These are phyloP conservation scores for Amia ocellicauda DNA, from an alignment of 2,113 vertebrate species.

Conservation along the genomic window DNA sequence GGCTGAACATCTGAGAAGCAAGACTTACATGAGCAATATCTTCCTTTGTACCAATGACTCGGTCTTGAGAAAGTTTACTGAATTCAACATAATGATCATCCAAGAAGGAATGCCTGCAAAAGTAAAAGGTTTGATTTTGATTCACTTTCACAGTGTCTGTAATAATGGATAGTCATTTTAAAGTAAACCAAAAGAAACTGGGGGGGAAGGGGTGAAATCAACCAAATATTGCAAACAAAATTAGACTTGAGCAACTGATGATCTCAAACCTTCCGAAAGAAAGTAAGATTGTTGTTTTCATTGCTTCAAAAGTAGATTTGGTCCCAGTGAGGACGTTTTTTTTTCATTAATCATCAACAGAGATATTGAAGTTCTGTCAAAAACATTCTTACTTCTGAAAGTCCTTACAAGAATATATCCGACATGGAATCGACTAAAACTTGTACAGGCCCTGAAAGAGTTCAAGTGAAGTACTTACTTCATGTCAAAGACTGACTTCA, in stretches of 20 bases:
- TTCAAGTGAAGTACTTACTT: conserved; percentile 73
- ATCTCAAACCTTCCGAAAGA: too few relatives aligned
- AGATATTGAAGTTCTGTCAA: too few relatives aligned
- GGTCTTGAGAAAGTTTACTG: conserved; percentile 97
- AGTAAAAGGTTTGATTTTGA: conserved; percentile 19
- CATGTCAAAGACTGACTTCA: conserved; percentile 98
- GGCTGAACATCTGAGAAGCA: neutral
- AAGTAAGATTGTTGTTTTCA: too few relatives aligned
- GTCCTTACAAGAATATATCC: too few relatives aligned
- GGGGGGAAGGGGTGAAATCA: neutral
- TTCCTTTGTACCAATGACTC: conserved; percentile 96
- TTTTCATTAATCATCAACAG: too few relatives aligned
- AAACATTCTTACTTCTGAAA: too few relatives aligned
- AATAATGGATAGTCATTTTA: too few relatives aligned
- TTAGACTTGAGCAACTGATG: neutral
- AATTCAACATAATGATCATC: conserved; percentile 98
- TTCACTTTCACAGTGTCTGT: too few relatives aligned
- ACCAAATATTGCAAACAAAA: neutral
- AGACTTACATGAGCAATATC: conserved; percentile 87
- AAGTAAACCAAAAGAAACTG: too few relatives aligned
- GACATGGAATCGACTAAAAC: too few relatives aligned
- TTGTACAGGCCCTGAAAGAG: neutral
- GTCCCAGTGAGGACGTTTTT: too few relatives aligned
- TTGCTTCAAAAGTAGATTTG: too few relatives aligned
- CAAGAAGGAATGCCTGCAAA: conserved; percentile 89